A percentile compares a stretch with the other conserved stretches of the same genome.
phyloP scores from a whole-genome alignment of 1,140 invertebrate genomes.

The Bilobella aurantiaca region DNA sequence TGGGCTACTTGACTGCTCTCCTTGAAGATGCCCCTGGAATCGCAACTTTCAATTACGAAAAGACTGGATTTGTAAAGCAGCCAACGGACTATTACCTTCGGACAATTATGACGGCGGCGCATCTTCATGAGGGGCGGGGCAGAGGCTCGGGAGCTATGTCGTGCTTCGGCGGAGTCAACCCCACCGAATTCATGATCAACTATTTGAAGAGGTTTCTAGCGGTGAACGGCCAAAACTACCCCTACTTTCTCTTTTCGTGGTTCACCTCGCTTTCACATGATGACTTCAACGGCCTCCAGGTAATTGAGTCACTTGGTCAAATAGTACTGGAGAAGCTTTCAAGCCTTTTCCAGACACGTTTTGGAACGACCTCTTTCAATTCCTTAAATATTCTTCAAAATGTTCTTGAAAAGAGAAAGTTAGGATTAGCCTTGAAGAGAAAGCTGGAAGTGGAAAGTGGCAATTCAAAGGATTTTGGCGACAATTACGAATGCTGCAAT shows the following conservation, averaged over 20 bases:
- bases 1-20: conserved; percentile 39
- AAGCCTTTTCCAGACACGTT: not conserved
- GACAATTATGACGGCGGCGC: conserved; percentile 20
- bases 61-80: conserved; percentile 27
- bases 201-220: conserved; percentile 19
- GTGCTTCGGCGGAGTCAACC: conserved; percentile 17
- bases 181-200: conserved; percentile 23
- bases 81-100: conserved; percentile 34
- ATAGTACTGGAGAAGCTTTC: not conserved
- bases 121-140: conserved; percentile 10
- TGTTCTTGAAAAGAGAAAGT: too few relatives aligned
- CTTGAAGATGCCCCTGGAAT: conserved; percentile 41
- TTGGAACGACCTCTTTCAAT: too few relatives aligned
- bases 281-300: conserved; percentile 31
- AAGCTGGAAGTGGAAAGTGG: too few relatives aligned
- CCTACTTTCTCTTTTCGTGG: conserved; percentile 32
- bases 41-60: conserved; percentile 40
- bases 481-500: too few relatives aligned
- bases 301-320: conserved; percentile 4
- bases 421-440: too few relatives aligned
- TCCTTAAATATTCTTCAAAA: too few relatives aligned
- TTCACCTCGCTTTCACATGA: conserved; percentile 30
- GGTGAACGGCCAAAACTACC: conserved; percentile 2
- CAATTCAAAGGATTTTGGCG: too few relatives aligned
- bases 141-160: not conserved